These are phyloP conservation scores for Serinus canaria DNA, from an alignment of 2,113 vertebrate genomes.

Conservation along the genomic window DNA sequence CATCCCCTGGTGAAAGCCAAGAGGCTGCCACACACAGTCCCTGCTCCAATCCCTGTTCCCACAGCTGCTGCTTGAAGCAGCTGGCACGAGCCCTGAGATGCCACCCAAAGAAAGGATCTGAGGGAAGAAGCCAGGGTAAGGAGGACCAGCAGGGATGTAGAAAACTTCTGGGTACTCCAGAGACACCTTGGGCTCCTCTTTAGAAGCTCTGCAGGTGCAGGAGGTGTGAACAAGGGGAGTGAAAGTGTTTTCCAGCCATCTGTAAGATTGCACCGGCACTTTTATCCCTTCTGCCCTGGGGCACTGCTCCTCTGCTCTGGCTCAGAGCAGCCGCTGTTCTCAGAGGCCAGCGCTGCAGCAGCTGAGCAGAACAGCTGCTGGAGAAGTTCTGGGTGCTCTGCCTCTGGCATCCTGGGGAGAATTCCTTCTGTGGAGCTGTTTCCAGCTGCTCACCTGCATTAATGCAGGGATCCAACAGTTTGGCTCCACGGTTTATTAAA, in stretches of 20 bases:
- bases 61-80: background rate
- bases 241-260: background rate
- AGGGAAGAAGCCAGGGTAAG: background rate
- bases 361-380: slow-evolving; percentile 19
- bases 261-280: background rate
- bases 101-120: background rate
- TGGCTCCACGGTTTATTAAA: slow-evolving; percentile 49
- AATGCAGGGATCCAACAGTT: background rate
- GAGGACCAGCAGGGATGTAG: background rate
- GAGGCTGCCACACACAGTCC: background rate
- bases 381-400: slow-evolving; percentile 7
- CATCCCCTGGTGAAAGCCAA: background rate
- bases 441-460: background rate
- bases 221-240: background rate
- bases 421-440: background rate
- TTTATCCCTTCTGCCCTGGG: background rate
- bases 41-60: background rate
- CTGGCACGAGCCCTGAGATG: background rate
- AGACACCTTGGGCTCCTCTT: background rate
- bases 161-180: background rate
- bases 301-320: background rate
- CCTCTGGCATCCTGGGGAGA: background rate
- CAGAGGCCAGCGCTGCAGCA: background rate
- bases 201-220: background rate
- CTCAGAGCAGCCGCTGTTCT: background rate